Evolutionary conservation across 2,113 vertebrate genomes (phyloP).

Genomic region (Tichodroma muraria): DNA sequence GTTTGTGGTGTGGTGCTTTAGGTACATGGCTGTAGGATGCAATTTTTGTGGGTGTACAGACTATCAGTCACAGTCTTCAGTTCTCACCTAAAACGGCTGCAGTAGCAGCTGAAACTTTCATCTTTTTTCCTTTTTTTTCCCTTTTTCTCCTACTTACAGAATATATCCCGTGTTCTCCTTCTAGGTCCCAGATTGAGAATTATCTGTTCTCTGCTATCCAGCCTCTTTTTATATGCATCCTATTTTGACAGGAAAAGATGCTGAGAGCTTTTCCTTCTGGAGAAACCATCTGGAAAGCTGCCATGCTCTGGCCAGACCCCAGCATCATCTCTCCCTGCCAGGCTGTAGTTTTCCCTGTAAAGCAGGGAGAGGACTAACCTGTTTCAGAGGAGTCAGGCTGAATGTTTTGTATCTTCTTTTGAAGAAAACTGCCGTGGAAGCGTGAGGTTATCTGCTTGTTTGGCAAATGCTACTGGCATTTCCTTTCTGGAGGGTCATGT

Average conservation of each 20-base stretch:
- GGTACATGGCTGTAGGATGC: background rate
- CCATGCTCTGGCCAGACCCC: background rate
- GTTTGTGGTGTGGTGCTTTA: background rate
- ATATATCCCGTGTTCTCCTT: background rate
- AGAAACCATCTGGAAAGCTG: background rate
- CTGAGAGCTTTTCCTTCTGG: background rate
- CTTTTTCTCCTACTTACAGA: background rate
- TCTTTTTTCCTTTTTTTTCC: background rate
- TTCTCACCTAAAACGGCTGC: fast-evolving
- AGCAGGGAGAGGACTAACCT: background rate
- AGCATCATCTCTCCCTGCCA: background rate
- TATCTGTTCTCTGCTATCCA: background rate
- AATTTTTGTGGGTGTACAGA: background rate
- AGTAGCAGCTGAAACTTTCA: background rate
- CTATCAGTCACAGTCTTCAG: background rate
- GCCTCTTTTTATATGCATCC: background rate
- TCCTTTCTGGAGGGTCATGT: background rate
- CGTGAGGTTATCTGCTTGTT: background rate
- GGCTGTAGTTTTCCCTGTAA: background rate
- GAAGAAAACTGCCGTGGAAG: background rate
- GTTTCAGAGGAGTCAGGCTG: background rate
- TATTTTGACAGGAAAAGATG: background rate
- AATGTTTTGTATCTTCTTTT: background rate
- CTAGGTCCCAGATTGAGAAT: background rate
- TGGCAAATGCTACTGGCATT: background rate